Evolutionary conservation across 2,797 vertebrate species (phyloP).

Genomic region (Arnoldichthys spilopterus): DNA sequence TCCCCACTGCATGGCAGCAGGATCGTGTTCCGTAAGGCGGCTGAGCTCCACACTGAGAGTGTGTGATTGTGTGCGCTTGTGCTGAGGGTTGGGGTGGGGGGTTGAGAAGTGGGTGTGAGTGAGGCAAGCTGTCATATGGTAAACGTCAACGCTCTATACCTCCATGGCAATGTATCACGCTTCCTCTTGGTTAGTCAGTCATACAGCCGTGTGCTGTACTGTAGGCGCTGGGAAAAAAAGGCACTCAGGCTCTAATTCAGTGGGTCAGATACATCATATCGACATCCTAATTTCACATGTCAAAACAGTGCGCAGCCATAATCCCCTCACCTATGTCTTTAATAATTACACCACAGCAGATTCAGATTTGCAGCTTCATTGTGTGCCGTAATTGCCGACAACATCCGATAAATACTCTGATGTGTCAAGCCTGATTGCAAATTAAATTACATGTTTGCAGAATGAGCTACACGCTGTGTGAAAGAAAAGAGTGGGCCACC

Average conservation of each 20-base stretch:
- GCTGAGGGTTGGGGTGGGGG: background rate
- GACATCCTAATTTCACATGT: slow-evolving; percentile 35
- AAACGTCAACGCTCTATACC: slow-evolving; percentile 8
- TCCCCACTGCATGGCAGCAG: slow-evolving; percentile 1
- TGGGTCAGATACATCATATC: slow-evolving; percentile 22
- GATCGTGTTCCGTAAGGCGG: slow-evolving; percentile 26
- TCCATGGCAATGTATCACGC: slow-evolving; percentile 8
- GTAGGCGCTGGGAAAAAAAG: background rate
- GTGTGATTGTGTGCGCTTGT: slow-evolving; percentile 19
- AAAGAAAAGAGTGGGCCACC: background rate
- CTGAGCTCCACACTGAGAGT: slow-evolving; percentile 5
- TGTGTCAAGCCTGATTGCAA: slow-evolving; percentile 16
- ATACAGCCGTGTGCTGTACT: background rate
- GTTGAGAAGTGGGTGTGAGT: slow-evolving; percentile 8
- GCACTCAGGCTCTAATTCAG: slow-evolving; percentile 12
- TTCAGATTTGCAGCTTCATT: slow-evolving; percentile 35
- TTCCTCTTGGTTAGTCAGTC: slow-evolving; percentile 29
- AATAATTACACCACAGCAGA: slow-evolving; percentile 24
- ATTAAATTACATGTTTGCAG: slow-evolving; percentile 28
- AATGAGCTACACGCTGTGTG: background rate
- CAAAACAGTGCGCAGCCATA: slow-evolving; percentile 23
- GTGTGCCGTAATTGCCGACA: slow-evolving; percentile 8
- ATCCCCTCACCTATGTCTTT: slow-evolving; percentile 17
- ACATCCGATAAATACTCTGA: slow-evolving; percentile 21
- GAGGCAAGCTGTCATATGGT: slow-evolving; percentile 23